Evolutionary conservation across 2,113 vertebrate species (phyloP), one percentile per base, ranked within the genome.

Genomic region (Vombatus ursinus): DNA sequence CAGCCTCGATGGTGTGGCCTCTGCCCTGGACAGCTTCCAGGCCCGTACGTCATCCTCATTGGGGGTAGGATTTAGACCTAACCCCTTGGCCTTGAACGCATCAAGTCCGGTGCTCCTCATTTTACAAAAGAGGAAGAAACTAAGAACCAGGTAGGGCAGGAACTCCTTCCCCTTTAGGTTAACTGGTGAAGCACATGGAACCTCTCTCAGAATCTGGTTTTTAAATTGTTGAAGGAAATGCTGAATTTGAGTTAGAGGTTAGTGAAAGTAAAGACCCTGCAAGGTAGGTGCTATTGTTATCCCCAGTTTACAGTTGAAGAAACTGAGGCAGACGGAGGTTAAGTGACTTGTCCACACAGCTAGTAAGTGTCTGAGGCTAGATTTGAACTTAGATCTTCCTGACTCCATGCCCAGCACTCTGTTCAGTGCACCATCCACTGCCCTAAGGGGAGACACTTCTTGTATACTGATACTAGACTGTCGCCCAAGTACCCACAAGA

Each of bases 21-120:
- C 99, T 0, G 99, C 99, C 1, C 96, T 99, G 90, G 99, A 99
- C 96, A 99, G 98, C 0, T 97, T 99, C 52, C 97, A 99, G 93
- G 99, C 99, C 52, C 98, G 99, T 99, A 97, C 99, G 99, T 98
- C 22, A 47, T 0, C 0, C 9, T 14, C 28, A 22, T 2, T n/a
- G 68, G 7, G 37, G 31, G 31, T 28, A 57, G 54, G 25, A 10
- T 28, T 57, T 28, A 57, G 25, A 28, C 54, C 26, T 10, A 57
- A n/a, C n/a, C n/a, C n/a, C n/a, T n/a, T n/a, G 54, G 54, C 54
- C 54, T 57, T 28, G 37, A 19, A 19, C 22, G 37, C 37, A n/a
- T 77, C 14, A 4, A 61, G 28, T 28, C 57, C 28, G n/a, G 1
- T 37, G 28, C 12, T 61, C 54, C 54, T 28, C 8, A 28, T 28